A percentile compares a stretch with the other conserved stretches of the same genome.
Conservation (phyloP, 2,113 vertebrate species). For the Phasianus colchicus region DNA sequence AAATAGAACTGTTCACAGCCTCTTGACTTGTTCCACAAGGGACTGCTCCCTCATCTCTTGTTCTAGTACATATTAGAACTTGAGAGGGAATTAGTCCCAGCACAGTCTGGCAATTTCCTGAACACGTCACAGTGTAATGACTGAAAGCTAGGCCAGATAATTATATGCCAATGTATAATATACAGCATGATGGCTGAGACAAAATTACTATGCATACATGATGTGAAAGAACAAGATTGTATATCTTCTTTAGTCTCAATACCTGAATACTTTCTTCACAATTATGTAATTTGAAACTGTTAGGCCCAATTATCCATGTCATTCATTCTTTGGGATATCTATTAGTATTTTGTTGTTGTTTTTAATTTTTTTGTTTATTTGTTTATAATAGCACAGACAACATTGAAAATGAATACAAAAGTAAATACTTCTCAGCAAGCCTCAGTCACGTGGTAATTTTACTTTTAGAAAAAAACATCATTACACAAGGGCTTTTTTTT, state of each 20-base stretch:
- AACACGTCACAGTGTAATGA: fast-evolving
- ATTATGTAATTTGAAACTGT: neutral
- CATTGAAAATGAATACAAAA: neutral
- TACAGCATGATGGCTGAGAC: neutral
- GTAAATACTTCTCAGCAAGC: neutral
- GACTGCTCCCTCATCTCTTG: neutral
- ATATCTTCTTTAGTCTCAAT: neutral
- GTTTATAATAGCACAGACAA: neutral
- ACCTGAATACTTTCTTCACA: neutral
- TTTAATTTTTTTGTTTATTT: neutral
- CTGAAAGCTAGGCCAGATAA: neutral
- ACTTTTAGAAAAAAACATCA: neutral
- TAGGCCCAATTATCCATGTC: neutral
- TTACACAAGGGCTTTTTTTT: neutral
- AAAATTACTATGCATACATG: neutral
- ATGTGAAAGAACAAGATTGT: fast-evolving
- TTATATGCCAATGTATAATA: fast-evolving
- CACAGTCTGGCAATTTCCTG: neutral
- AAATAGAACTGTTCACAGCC: neutral
- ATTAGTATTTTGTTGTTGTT: neutral
- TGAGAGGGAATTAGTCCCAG: too few species aligned
- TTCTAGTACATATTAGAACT: neutral
- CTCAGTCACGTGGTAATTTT: neutral
- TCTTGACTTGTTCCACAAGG: neutral
- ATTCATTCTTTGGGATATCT: neutral